A percentile compares a stretch with the other conserved stretches of the same genome.
Evolutionary conservation across 2,113 vertebrate species (phyloP).

Genomic region (Stomatorhinus ivindoensis): DNA sequence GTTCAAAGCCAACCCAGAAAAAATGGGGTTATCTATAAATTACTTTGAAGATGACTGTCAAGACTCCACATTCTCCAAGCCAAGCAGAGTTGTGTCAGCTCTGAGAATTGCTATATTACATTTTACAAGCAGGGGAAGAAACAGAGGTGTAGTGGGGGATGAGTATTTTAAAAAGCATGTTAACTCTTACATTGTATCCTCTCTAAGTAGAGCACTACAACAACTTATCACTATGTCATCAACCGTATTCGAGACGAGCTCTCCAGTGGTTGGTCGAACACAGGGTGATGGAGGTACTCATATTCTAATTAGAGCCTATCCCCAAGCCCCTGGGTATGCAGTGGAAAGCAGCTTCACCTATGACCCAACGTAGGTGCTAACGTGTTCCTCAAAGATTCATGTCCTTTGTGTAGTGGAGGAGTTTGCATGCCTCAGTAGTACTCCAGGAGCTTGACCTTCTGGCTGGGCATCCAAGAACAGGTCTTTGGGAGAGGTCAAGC

Average conservation of each 20-base stretch:
- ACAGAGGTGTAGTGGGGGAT: not conserved
- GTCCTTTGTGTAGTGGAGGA: too few relatives aligned
- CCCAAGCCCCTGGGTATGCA: not conserved
- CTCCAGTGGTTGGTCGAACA: not conserved
- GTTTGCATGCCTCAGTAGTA: too few relatives aligned
- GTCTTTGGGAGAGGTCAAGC: not conserved
- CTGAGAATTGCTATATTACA: constrained; percentile 16
- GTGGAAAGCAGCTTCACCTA: not conserved
- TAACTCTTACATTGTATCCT: not conserved
- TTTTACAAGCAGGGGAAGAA: constrained; percentile 3
- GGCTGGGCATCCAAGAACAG: not conserved
- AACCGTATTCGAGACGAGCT: not conserved
- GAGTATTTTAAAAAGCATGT: not conserved
- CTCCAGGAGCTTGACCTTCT: too few relatives aligned
- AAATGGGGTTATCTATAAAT: constrained; percentile 23
- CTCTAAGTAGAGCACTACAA: constrained; percentile 1
- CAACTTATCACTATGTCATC: constrained; percentile 22
- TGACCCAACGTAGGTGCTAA: not conserved
- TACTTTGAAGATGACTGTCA: constrained; percentile 13
- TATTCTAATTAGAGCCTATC: constrained; percentile 6
- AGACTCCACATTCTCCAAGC: not conserved
- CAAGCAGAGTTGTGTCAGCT: constrained; percentile 2
- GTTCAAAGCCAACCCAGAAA: not conserved
- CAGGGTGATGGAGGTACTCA: not conserved
- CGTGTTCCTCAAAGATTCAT: not conserved